These are phyloP conservation scores for Antechinus flavipes DNA, from an alignment of 2,113 vertebrate genomes.

Conservation along the genomic window DNA sequence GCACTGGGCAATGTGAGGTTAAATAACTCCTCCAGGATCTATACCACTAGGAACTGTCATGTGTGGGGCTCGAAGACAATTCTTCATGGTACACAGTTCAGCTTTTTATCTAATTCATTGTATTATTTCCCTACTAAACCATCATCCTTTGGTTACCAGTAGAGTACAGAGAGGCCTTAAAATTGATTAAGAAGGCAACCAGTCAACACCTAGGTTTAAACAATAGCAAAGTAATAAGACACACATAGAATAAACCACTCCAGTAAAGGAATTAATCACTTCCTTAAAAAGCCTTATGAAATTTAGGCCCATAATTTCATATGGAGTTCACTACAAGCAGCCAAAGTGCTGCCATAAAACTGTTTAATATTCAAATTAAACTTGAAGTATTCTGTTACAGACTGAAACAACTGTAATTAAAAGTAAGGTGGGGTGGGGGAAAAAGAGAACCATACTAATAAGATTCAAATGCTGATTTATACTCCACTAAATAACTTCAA, in stretches of 20 bases:
- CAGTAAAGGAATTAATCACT: conserved; percentile 1
- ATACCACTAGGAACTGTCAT: not conserved
- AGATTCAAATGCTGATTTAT: conserved; percentile 29
- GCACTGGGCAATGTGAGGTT: not conserved
- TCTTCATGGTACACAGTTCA: not conserved
- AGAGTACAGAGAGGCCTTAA: not conserved
- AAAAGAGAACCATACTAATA: conserved; percentile 5
- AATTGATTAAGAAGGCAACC: not conserved
- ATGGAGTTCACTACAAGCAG: not conserved
- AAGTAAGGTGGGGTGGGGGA: not conserved
- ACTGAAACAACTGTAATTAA: conserved; percentile 44
- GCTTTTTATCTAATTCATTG: not conserved
- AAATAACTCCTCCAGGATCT: not conserved
- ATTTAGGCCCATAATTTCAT: not conserved
- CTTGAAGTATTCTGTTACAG: conserved; percentile 18
- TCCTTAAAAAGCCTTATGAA: conserved; percentile 2
- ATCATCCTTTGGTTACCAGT: not conserved
- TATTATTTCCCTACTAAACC: not conserved
- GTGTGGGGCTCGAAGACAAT: not conserved
- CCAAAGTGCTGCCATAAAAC: not conserved
- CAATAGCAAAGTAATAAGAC: not conserved
- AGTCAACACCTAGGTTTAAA: not conserved
- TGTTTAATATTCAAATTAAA: conserved; percentile 52
- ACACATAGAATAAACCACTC: not conserved
- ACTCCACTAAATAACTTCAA: conserved; percentile 12